Conservation (phyloP, 2,888 invertebrate species). For the Glaucopsyche alexis region DNA sequence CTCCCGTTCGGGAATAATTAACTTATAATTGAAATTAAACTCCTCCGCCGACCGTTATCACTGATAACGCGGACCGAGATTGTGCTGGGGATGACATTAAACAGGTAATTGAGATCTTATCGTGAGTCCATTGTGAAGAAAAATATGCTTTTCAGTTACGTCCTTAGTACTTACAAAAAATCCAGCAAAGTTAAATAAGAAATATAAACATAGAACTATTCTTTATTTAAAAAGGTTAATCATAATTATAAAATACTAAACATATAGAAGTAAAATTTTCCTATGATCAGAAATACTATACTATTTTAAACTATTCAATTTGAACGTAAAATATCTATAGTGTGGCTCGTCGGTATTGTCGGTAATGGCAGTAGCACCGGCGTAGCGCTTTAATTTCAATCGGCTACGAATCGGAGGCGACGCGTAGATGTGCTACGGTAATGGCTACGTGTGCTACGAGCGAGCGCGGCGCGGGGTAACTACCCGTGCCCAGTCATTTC, state of each 20-base stretch:
- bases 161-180: too few relatives aligned
- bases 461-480: neutral
- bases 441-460: constrained; percentile 23
- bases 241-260: too few relatives aligned
- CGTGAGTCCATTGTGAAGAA: neutral
- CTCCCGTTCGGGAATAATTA: neutral
- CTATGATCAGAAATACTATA: too few relatives aligned
- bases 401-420: neutral
- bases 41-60: neutral
- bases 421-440: constrained; percentile 11
- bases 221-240: too few relatives aligned
- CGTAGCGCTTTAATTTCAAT: constrained; percentile 13
- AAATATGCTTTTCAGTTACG: too few relatives aligned
- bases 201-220: too few relatives aligned
- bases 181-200: too few relatives aligned
- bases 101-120: neutral
- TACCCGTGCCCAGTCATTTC: constrained; percentile 13
- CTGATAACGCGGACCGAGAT: neutral
- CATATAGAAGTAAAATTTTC: too few relatives aligned
- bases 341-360: neutral
- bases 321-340: neutral
- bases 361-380: neutral
- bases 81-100: neutral
- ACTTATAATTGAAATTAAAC: neutral
- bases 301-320: neutral